Conservation (phyloP, 2,888 invertebrate species). For the Nymphalis polychloros region DNA sequence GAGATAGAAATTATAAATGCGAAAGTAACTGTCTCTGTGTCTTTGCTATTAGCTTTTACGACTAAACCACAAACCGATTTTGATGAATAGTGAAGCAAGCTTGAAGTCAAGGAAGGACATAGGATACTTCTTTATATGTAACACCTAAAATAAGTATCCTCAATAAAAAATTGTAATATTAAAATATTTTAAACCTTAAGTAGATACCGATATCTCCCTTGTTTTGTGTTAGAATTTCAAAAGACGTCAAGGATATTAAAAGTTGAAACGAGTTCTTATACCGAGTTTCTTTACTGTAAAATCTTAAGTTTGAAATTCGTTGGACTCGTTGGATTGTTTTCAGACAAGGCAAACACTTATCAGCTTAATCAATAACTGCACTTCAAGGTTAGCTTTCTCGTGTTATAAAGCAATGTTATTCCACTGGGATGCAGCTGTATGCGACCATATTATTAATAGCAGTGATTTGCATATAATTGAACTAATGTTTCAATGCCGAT, state of each 20-base stretch:
- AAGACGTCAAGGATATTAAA: conserved; percentile 31
- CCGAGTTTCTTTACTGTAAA: conserved; percentile 14
- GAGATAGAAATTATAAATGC: too few species aligned
- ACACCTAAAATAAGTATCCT: conserved; percentile 2
- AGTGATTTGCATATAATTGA: conserved; percentile 68
- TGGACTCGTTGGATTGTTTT: conserved; percentile 6
- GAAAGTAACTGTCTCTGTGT: too few species aligned
- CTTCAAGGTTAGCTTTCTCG: not conserved
- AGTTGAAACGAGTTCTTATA: conserved; percentile 24
- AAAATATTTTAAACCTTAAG: conserved; percentile 7
- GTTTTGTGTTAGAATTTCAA: conserved; percentile 16
- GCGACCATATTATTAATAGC: conserved; percentile 55
- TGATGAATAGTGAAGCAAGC: too few species aligned
- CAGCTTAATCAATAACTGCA: not conserved
- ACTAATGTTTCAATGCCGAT: conserved; percentile 35
- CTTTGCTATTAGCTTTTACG: too few species aligned
- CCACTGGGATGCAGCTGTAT: conserved; percentile 24
- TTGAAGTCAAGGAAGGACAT: too few species aligned
- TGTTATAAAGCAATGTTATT: conserved; percentile 10
- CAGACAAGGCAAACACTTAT: not conserved
- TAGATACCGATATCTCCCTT: conserved; percentile 19
- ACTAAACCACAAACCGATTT: too few species aligned
- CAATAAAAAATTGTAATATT: conserved; percentile 7
- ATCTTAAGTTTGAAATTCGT: conserved; percentile 15
- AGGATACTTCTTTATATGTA: too few species aligned